Evolutionary conservation across 2,888 invertebrate genomes (phyloP), one percentile per base, ranked within the genome.

Genomic region (Amphimallon solstitiale): DNA sequence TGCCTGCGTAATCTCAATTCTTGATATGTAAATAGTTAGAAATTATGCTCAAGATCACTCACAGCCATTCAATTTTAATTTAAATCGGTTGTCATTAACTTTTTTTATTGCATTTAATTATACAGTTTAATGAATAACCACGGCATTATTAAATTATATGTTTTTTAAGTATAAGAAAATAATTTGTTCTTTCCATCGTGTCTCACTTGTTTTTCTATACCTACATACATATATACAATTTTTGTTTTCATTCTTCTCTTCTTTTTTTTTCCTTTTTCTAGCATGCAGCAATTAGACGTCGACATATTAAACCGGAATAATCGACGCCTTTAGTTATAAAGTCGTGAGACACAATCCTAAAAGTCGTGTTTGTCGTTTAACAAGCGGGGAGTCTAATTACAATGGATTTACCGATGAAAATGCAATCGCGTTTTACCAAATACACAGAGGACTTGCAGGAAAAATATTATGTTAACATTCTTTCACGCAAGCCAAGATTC

Each of bases 371-470:
- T 75, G 76, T 77, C 76, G 75, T 76, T 76, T 77, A 77, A 78
- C 76, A 76, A 77, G 72, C 73, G 73, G 37, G 72, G 70, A 74
- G 73, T 76, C 76, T 77, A 78, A 78, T 78, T 77, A 76, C 76
- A 73, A 74, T 72, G 72, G 74, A 76, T 77, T 77, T 76, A 75
- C 74, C 73, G 71, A 76, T 75, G 73, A 74, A 78, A 74, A 76
- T 71, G 29, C 72, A 73, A 77, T 77, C 76, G 77, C 75, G 78
- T 77, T 76, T 75, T 76, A 76, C 71, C 71, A 74, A 72, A 29
- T 29, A 29, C 29, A 72, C 73, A 71, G 71, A 70, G n/a, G 71
- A 71, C 71, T 70, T 72, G 71, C 67, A 70, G 72, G 72, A 74
- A 68, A 74, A 73, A 75, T 75, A 74, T 71, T 72, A 73, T 74